A percentile compares a stretch with the other conserved stretches of the same genome.
Evolutionary conservation across 2,888 invertebrate species (phyloP).

Genomic region (Palloptera scutellata): DNA sequence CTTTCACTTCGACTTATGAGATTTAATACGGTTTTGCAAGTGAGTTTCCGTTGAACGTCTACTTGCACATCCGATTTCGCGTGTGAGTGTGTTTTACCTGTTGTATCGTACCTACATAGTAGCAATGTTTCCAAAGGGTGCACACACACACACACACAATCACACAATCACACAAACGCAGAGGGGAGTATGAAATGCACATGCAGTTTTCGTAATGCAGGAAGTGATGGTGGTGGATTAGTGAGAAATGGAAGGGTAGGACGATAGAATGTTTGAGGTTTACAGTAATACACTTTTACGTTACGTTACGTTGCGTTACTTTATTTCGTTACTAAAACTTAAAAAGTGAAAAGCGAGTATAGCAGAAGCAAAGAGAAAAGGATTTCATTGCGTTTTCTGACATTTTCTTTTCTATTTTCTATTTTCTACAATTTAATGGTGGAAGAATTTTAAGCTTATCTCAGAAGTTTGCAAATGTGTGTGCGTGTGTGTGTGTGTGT

Average conservation of each 20-base stretch:
- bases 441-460: too few species aligned
- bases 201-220: background rate
- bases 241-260: background rate
- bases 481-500: conserved; percentile 37
- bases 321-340: too few species aligned
- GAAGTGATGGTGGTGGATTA: too few species aligned
- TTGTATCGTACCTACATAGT: background rate
- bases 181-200: background rate
- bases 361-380: too few species aligned
- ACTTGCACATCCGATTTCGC: background rate
- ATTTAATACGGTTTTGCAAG: too few species aligned
- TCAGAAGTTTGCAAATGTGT: background rate
- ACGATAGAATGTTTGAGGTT: background rate
- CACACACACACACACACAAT: conserved; percentile 5
- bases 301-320: too few species aligned
- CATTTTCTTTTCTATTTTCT: too few species aligned
- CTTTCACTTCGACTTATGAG: too few species aligned
- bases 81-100: background rate
- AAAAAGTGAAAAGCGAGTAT: too few species aligned
- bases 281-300: too few species aligned
- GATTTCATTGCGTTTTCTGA: too few species aligned
- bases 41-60: background rate
- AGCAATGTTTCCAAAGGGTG: background rate
- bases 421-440: too few species aligned
- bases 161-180: background rate